Evolutionary conservation across 1,140 invertebrate species (phyloP).

Genomic region (Phthorimaea operculella): DNA sequence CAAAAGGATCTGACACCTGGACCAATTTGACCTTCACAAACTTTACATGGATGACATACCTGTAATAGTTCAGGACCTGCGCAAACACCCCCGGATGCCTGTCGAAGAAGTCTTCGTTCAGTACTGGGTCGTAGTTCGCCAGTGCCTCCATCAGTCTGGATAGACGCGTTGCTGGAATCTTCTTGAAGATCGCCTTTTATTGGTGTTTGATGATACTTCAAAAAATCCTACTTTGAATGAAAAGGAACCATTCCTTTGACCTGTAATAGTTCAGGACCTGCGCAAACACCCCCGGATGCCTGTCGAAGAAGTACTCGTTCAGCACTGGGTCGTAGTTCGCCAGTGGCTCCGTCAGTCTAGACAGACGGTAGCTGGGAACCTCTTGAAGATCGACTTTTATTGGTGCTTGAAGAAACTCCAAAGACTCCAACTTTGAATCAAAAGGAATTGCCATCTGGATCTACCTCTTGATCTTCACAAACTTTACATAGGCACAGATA

Average conservation of each 20-base stretch:
- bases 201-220: too few species aligned
- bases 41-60: slow-evolving; percentile 66
- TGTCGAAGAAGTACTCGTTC: slow-evolving; percentile 98
- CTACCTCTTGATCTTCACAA: too few species aligned
- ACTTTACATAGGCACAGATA: too few species aligned
- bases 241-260: too few species aligned
- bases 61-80: slow-evolving; percentile 91
- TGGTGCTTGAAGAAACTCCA: too few species aligned
- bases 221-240: too few species aligned
- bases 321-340: slow-evolving; percentile 90
- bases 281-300: slow-evolving; percentile 97
- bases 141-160: slow-evolving; percentile 85
- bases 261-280: slow-evolving; percentile 94
- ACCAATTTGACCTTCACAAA: too few species aligned
- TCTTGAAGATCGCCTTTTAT: slow-evolving; percentile 89
- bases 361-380: slow-evolving; percentile 86
- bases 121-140: slow-evolving; percentile 88
- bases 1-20: too few species aligned
- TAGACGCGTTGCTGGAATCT: slow-evolving; percentile 87
- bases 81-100: slow-evolving; percentile 98
- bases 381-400: too few species aligned
- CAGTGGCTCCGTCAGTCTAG: slow-evolving; percentile 83
- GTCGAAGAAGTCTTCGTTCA: slow-evolving; percentile 99
- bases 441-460: too few species aligned
- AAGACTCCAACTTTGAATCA: too few species aligned